Evolutionary conservation across 2,888 invertebrate species (phyloP).

Genomic region (Charanyca ferruginea): DNA sequence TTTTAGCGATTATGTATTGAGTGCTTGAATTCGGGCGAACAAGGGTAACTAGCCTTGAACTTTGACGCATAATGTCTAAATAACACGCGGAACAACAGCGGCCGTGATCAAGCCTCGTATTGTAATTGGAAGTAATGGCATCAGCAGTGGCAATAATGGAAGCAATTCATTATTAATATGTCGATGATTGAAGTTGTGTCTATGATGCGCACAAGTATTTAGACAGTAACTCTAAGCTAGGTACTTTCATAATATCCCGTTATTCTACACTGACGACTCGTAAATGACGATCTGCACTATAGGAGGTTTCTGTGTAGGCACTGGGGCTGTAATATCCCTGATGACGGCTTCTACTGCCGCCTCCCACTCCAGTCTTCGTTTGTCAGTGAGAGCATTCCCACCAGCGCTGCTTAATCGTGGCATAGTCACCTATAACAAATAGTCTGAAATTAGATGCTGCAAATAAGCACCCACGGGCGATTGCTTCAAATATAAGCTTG

Average conservation of each 20-base stretch:
- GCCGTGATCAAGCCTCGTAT: conserved; percentile 61
- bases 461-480: background rate
- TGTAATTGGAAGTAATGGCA: conserved; percentile 53
- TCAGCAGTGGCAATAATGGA: conserved; percentile 51
- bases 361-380: conserved; percentile 93
- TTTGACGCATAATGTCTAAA: conserved; percentile 66
- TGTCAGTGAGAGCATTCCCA: conserved; percentile 84
- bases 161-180: conserved; percentile 57
- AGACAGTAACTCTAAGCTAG: conserved; percentile 18
- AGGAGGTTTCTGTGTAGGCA: conserved; percentile 90
- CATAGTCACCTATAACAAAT: conserved; percentile 93
- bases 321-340: conserved; percentile 93
- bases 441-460: conserved; percentile 12
- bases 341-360: conserved; percentile 95
- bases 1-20: conserved; percentile 45
- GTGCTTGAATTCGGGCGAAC: conserved; percentile 59
- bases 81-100: conserved; percentile 70
- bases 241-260: conserved; percentile 18
- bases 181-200: conserved; percentile 35
- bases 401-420: conserved; percentile 91
- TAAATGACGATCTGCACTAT: conserved; percentile 96
- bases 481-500: conserved; percentile 24
- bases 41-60: conserved; percentile 64
- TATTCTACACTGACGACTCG: conserved; percentile 95
- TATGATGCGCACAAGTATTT: conserved; percentile 34